A percentile compares a stretch with the other conserved stretches of the same genome.
Evolutionary conservation across 2,113 vertebrate species (phyloP).

Genomic region (Sterrhoptilus dennistouni): DNA sequence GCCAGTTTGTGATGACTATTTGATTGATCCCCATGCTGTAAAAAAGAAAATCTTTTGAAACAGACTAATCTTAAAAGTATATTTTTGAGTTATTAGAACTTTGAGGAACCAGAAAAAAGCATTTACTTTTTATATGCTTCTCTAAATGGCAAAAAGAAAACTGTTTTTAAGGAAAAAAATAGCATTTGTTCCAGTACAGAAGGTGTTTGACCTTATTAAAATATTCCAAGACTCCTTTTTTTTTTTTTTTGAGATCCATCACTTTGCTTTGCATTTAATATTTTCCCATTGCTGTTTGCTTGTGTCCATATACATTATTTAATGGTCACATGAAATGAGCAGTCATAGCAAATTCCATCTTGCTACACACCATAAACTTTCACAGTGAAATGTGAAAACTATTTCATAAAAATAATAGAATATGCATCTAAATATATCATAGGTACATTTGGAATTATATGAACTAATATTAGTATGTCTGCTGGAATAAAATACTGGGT

Average conservation of each 20-base stretch:
- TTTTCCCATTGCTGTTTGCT: background rate
- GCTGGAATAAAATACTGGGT: background rate
- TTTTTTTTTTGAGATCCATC: background rate
- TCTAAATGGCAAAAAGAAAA: background rate
- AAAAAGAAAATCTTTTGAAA: background rate
- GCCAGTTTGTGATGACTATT: background rate
- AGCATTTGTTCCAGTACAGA: background rate
- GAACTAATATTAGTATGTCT: background rate
- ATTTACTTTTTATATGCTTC: background rate
- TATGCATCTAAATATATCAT: background rate
- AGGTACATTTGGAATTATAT: background rate
- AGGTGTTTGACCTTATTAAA: background rate
- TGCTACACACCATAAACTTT: background rate
- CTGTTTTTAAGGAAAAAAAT: background rate
- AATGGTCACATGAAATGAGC: background rate
- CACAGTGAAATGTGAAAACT: background rate
- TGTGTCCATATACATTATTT: background rate
- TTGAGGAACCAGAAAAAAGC: background rate
- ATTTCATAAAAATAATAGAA: background rate
- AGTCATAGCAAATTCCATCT: background rate
- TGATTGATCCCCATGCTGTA: background rate
- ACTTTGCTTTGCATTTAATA: background rate
- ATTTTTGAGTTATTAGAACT: background rate
- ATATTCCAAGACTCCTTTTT: background rate
- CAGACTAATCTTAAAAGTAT: background rate